A percentile compares a stretch with the other conserved stretches of the same genome.
These are phyloP conservation scores for Sebastes minor DNA, from an alignment of 2,797 vertebrate species.

Conservation along the genomic window DNA sequence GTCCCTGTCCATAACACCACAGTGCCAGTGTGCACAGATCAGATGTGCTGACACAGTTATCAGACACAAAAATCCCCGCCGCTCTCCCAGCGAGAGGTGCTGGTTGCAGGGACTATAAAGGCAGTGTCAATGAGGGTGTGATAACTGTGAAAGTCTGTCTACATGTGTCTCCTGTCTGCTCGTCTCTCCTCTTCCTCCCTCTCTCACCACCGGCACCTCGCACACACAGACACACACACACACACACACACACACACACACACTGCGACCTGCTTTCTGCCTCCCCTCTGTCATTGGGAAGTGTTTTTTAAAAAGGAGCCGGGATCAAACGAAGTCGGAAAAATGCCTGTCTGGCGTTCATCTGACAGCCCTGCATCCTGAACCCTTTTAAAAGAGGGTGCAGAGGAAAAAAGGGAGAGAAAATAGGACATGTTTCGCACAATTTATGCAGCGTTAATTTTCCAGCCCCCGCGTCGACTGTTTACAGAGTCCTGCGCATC, in stretches of 20 bases:
- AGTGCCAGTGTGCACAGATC: constrained; percentile 33
- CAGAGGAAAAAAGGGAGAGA: constrained; percentile 71
- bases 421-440: constrained; percentile 81
- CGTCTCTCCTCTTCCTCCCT: constrained; percentile 57
- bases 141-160: constrained; percentile 79
- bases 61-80: constrained; percentile 55
- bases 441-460: constrained; percentile 84
- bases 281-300: constrained; percentile 69
- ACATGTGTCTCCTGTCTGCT: constrained; percentile 76
- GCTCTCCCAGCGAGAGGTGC: constrained; percentile 48
- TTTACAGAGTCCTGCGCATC: constrained; percentile 79
- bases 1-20: constrained; percentile 18
- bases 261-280: constrained; percentile 68
- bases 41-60: constrained; percentile 69
- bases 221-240: neutral
- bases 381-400: constrained; percentile 76
- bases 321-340: constrained; percentile 78
- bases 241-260: constrained; percentile 8
- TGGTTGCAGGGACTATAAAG: constrained; percentile 60
- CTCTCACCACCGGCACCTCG: constrained; percentile 42
- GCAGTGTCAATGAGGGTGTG: constrained; percentile 68
- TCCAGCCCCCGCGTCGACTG: constrained; percentile 77
- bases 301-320: constrained; percentile 71
- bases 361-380: constrained; percentile 81
- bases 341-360: constrained; percentile 78